Base-by-base conservation (phyloP, 2,888 invertebrate species). In the Hydrotaea cyrtoneurina region DNA sequence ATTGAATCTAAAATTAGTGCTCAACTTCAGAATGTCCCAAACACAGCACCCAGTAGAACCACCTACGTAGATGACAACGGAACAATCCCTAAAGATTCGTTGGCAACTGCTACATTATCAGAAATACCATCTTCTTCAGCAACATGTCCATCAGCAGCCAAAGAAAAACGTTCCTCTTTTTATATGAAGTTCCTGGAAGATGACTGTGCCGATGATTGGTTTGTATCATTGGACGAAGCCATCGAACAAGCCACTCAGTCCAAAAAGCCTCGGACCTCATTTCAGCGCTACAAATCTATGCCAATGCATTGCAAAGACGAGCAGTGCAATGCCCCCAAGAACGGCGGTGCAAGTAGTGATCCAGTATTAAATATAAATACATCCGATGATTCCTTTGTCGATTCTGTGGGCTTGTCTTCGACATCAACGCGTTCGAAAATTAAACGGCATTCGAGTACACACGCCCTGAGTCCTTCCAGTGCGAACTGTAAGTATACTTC, bases 251-350 rank as follows among this genome's bases (percentile, higher is more conserved):
- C 89, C 0, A 87, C 88, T 1, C 84, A 86, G 10, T 78, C 88
- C 39, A 91, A 90, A 26, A 91, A 91, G 23, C 86, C 89, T 1
- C 89, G 91, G 2, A 89, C 83, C 15, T 88, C 90, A 0, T 79
- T 91, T 55, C 92, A 90, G 71, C 88, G 91, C 0, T 91, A 90
- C 82, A 90, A 92, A 57, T 91, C 91, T 0, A 89, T 91, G 91
- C 91, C 91, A 13, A 73, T 81, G 0, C 31, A 31, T 31, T 31
- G 31, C 31, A 87, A 87, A 17, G 21, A 15, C 21, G 39, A 53
- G 19, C 3, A 36, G 26, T 19, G 79, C 21, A 17, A 11, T 11
- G 36, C 26, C 15, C 13, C 13, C 11, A 66, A 43, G 19, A 11
- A 2, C 10, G 39, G 19, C 13, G 0, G 19, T n/a, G n/a, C 43